Base-by-base conservation (phyloP, 2,888 invertebrate species). In the Papilio protenor region DNA sequence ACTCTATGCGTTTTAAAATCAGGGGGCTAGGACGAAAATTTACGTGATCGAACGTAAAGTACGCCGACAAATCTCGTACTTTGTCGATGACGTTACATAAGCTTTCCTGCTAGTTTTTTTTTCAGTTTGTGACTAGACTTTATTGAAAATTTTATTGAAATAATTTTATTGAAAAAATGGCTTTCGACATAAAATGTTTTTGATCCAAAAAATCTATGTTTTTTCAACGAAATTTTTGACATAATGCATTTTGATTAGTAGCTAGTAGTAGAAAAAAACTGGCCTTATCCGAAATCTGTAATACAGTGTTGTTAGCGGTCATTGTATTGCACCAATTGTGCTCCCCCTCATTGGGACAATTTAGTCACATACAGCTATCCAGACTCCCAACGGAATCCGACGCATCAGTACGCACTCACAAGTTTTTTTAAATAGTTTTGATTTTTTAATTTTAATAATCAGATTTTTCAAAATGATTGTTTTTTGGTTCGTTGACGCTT, bases 311-410 rank as follows among this genome's bases (percentile, higher is more conserved):
- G 81, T 86, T 85, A 85, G 76, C 81, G 83, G 83, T 85, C 87
- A 87, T 88, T 87, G 87, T 86, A 85, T 82, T 84, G 83, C 83
- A 84, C 89, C 91, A 92, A 92, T 93, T 91, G 91, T 89, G 82
- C 79, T 84, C 87, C 91, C 90, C 88, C 87, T 88, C 88, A 87
- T 86, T 88, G 85, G 84, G 73, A 80, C 86, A 84, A 86, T 87
- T 87, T 86, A 82, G 81, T 79, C 81, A 86, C 79, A 81, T 88
- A 87, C 85, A 88, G 87, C 89, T 88, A 87, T 87, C 86, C 86
- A 81, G 87, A 83, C 88, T 83, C 82, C 85, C 83, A 86, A 81
- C 83, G 84, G 88, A 89, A 87, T 90, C 88, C 85, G 85, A 84
- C 84, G 86, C 83, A 86, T 84, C 83, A 84, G 81, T 52, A 81